These are phyloP conservation scores for Pristionchus mayeri DNA, from an alignment of 2,888 invertebrate genomes.

Conservation along the genomic window DNA sequence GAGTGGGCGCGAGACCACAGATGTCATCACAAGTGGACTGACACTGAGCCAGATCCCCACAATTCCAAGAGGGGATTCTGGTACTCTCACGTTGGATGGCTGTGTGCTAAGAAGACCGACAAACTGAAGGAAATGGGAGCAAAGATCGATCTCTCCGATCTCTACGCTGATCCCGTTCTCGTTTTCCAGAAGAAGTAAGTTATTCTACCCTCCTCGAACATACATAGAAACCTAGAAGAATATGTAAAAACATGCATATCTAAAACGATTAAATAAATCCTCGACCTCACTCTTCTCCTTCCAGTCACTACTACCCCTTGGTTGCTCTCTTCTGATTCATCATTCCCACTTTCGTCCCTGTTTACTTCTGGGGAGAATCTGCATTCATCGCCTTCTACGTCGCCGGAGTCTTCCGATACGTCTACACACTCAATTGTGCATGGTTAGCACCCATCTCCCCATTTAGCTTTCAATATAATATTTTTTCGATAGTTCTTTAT, in stretches of 20 bases:
- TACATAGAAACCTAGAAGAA: too few relatives aligned
- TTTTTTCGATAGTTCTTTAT: too few relatives aligned
- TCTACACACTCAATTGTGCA: constrained; percentile 89
- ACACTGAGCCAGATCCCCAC: constrained; percentile 94
- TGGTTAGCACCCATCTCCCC: constrained; percentile 79
- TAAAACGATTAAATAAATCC: neutral
- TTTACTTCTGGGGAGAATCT: constrained; percentile 87
- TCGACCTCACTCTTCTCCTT: neutral
- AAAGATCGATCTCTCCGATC: constrained; percentile 41
- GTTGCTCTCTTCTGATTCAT: constrained; percentile 87
- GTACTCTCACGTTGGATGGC: constrained; percentile 96
- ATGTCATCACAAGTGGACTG: constrained; percentile 91
- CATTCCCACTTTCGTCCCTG: constrained; percentile 87
- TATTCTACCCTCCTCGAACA: neutral
- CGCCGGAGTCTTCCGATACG: constrained; percentile 86
- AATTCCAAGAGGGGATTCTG: constrained; percentile 94
- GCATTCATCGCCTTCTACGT: constrained; percentile 87
- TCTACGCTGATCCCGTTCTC: constrained; percentile 30
- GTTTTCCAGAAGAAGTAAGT: constrained; percentile 84
- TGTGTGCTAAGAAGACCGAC: constrained; percentile 87
- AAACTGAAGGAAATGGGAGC: constrained; percentile 45
- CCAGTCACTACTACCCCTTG: constrained; percentile 75
- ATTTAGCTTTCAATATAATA: neutral
- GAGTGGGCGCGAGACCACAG: constrained; percentile 91
- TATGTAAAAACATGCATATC: too few relatives aligned